Evolutionary conservation across 2,797 vertebrate species (phyloP).

Genomic region (Brachymystax lenok): DNA sequence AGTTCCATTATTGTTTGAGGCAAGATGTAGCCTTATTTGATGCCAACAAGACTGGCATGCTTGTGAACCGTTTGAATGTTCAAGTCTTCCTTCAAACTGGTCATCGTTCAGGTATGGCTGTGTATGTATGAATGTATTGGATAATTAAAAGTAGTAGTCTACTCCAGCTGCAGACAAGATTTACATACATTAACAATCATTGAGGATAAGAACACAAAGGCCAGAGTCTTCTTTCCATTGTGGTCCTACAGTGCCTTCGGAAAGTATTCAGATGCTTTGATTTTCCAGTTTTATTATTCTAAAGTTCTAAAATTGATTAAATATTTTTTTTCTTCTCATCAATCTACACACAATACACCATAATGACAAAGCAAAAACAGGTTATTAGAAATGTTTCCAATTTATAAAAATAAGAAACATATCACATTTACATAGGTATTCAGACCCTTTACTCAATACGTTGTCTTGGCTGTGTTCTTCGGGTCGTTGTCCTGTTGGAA

Average conservation of each 20-base stretch:
- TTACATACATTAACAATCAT: background rate
- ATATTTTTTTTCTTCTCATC: no score
- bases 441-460: no score
- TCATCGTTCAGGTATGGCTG: conserved; percentile 86
- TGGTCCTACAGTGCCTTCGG: background rate
- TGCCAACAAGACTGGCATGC: conserved; percentile 88
- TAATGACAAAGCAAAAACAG: no score
- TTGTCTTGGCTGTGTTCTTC: no score
- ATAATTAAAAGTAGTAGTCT: background rate
- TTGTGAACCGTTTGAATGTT: conserved; percentile 92
- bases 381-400: no score
- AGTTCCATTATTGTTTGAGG: conserved; percentile 60
- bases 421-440: no score
- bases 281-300: no score
- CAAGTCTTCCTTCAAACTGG: conserved; percentile 95
- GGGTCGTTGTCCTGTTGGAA: no score
- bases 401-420: no score
- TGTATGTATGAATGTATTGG: background rate
- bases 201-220: background rate
- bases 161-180: background rate
- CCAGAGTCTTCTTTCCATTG: background rate
- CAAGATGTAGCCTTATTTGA: conserved; percentile 96
- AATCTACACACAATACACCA: no score
- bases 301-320: no score
- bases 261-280: no score